Conservation (phyloP, 2,888 invertebrate species). For the Mellilla xanthometata region DNA sequence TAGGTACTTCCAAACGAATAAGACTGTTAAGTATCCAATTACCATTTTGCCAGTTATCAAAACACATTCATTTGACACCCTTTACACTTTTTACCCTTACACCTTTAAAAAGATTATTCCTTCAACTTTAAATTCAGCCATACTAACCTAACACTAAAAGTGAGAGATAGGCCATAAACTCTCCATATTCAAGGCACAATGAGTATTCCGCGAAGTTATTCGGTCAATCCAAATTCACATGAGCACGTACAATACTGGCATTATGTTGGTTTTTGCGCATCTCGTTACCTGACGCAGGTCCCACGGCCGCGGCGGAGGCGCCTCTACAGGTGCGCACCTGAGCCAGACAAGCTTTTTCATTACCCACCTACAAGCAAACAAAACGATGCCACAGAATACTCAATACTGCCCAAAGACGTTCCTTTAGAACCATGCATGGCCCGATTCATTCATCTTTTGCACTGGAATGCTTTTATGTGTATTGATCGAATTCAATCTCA, state of each 20-base stretch:
- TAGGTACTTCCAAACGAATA: too few species aligned
- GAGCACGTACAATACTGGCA: slow-evolving; percentile 40
- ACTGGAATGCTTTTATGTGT: slow-evolving; percentile 77
- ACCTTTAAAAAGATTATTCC: too few species aligned
- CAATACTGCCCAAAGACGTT: slow-evolving; percentile 37
- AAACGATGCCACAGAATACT: slow-evolving; percentile 51
- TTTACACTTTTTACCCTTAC: too few species aligned
- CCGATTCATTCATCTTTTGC: slow-evolving; percentile 75
- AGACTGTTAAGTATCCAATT: too few species aligned
- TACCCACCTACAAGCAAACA: slow-evolving; percentile 69
- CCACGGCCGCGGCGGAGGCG: slow-evolving; percentile 65
- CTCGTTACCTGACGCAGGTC: slow-evolving; percentile 66
- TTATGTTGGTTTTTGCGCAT: slow-evolving; percentile 52
- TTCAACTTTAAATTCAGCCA: too few species aligned
- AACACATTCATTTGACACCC: too few species aligned
- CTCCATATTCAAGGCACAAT: too few species aligned
- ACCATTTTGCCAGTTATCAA: too few species aligned
- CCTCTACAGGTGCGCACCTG: slow-evolving; percentile 80
- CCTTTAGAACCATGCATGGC: slow-evolving; percentile 72
- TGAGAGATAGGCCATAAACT: too few species aligned
- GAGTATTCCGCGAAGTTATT: slow-evolving; percentile 33
- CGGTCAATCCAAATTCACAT: slow-evolving; percentile 34
- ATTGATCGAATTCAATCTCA: slow-evolving; percentile 61
- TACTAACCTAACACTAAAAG: too few species aligned
- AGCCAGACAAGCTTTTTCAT: slow-evolving; percentile 73